Evolutionary conservation across 64 coral and sea anemone genomes (phyloP).

Genomic region (Dendrophyllia cribrosa): DNA sequence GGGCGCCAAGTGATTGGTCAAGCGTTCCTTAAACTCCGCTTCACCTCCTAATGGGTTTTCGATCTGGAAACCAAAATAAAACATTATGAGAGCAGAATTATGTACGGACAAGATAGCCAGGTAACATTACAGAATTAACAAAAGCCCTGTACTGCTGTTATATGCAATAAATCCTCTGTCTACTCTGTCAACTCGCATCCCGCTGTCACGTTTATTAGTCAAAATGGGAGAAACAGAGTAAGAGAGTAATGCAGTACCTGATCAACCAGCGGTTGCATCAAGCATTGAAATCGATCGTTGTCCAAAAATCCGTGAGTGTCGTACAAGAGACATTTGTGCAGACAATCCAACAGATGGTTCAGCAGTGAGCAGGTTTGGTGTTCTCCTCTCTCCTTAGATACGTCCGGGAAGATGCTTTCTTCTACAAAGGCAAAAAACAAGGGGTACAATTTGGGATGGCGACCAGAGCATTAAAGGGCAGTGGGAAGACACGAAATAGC

Average conservation of each 20-base stretch:
- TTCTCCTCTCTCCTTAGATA: not conserved
- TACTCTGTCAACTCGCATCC: too few relatives aligned
- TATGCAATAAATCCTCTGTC: too few relatives aligned
- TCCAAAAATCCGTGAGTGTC: conserved; percentile 88
- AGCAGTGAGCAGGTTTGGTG: conserved; percentile 40
- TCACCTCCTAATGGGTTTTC: conserved; percentile 80
- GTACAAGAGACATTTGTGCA: conserved; percentile 92
- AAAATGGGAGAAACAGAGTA: too few relatives aligned
- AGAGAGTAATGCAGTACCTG: conserved; percentile 58
- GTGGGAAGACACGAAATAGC: too few relatives aligned
- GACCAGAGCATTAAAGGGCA: too few relatives aligned
- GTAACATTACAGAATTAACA: not conserved
- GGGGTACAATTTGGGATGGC: too few relatives aligned
- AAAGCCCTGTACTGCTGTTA: too few relatives aligned
- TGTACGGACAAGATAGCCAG: not conserved
- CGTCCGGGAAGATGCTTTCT: not conserved
- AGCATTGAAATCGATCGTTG: conserved; percentile 86
- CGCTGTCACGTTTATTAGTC: too few relatives aligned
- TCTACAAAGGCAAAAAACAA: not conserved
- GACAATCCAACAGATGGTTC: conserved; percentile 80
- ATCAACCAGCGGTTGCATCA: conserved; percentile 89
- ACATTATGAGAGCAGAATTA: not conserved
- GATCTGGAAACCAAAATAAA: conserved; percentile 55
- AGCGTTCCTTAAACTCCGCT: conserved; percentile 63
- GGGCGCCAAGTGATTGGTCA: conserved; percentile 83